Base-by-base conservation (phyloP, 2,797 vertebrate species). In the Nannoperca obscura region DNA sequence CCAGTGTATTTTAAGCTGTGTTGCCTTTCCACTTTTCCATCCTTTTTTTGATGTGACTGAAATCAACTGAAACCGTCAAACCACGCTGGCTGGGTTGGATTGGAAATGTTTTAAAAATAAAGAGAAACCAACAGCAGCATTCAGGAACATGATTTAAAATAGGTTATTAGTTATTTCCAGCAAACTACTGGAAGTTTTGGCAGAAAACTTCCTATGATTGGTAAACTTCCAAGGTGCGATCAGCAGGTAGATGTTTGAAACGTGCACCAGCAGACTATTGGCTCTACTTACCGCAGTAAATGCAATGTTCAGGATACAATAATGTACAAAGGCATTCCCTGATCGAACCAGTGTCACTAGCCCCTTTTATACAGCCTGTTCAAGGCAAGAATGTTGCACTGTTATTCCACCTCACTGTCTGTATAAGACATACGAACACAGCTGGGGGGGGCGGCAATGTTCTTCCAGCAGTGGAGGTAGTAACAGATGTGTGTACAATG, bases 1-100 rank as follows among this genome's bases (percentile, higher is more conserved):
- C 24, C 42, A 19, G 61, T 72, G 61, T 82, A 82, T 89, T 86
- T 89, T 72, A 71, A 80, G 71, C 62, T 30, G 65, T 49, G 12
- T 27, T 14, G 62, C 77, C 65, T 71, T 65, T 69, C 30, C 20
- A 70, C 57, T 59, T 69, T 74, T 71, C 36, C 62, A 71, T 84
- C 66, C 65, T 42, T 47, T 65, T 52, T 67, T 70, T 53, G 78
- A 75, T 4, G 22, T 32, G 70, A 36, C 57, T 65, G 74, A 59
- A n/a, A n/a, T 74, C 52, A 81, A 81, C 63, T 0, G 5, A 63
- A 72, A 75, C 64, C 24, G 64, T 70, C 55, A 70, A 77, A 40
- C 30, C 13, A 1, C 24, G 57, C 49, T 60, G 30, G 4, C 4
- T 30, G 2, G 30, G 5, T 32, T 32, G 30, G 30, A 32, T 32